Base-by-base conservation (phyloP, 2,888 invertebrate species). In the Cryptocephalus primarius region DNA sequence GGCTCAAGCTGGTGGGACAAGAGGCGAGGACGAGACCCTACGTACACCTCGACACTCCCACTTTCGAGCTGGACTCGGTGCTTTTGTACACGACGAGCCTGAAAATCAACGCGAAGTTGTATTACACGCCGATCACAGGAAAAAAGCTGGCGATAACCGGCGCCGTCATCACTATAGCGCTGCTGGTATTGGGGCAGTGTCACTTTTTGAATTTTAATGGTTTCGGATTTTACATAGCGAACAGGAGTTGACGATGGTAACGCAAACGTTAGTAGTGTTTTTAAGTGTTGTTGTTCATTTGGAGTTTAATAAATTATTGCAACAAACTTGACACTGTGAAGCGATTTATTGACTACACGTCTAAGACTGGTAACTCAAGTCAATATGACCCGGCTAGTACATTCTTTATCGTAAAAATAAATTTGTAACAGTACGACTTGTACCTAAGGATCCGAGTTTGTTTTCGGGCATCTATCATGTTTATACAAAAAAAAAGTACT, bases 11-110 rank as follows among this genome's bases (percentile, higher is more conserved):
- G 12, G 80, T 84, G 45, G 89, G 89, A 0, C 88, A 88, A 67
- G 85, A 86, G 67, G 76, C 88, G 43, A 76, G 87, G 44, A 80
- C 82, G 10, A 76, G 87, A 1, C 88, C 88, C 0, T 88, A 85
- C 64, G 81, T 86, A 2, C 87, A 88, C 69, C 85, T 86, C 65
- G 81, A 82, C 59, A 85, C 86, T 8, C 76, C 87, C 0, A 79
- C 79, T 43, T 78, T 80, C 55, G 86, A 88, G 70, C 76, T 89
- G 56, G 82, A 83, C 59, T 80, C 87, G 0, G 79, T 89, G 48
- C 74, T 89, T 32, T 71, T 88, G 54, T 89, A 83, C 65, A 81
- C 87, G 1, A 82, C 85, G 1, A 83, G 85, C 39, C 71, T 89
- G 43, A 78, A 79, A 58, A 78, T 89, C 66, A 79, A 79, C 50